Evolutionary conservation across 1,140 invertebrate genomes (phyloP), one percentile per base, ranked within the genome.

Genomic region (Eciton burchellii): DNA sequence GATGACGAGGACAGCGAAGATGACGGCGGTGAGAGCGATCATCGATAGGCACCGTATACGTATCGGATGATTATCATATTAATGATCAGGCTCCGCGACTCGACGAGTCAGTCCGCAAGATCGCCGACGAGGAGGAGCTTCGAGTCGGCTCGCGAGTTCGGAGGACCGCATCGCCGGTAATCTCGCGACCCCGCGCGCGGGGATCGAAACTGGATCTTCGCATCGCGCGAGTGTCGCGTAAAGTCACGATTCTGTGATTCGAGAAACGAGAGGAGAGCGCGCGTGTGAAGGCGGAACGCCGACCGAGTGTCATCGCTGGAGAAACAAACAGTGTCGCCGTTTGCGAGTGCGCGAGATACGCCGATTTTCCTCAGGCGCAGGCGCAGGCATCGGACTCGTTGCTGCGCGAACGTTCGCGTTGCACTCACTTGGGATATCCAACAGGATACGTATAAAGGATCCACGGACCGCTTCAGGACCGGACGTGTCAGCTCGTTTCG

Each of bases 1-100:
- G 57, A 81, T 52, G 84, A 56, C 56, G 56, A 62, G 57, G 62
- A 79, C 72, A 63, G 76, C 14, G 65, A 85, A 45, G 76, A 81
- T 73, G 84, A 81, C 71, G 49, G 84, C 47, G 63, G 54, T 41
- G 52, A 79, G 57, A 56, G 77, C 59, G 77, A 77, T 73, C 81
- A 71, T 82, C 66, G 56, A 87, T 79, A 77, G 84, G 60, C 84
- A 84, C 60, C 88, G 88, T 89, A 89, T 82, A 65, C 84, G 84
- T 79, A 85, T 84, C 35, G 86, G 76, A 84, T 85, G 88, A 90
- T 92, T 90, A 89, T 90, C 91, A 88, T 91, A 90, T 90, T 91
- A 85, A 91, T 89, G 89, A 88, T 88, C 77, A 82, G 82, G 83
- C 85, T 84, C 70, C 74, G 59, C 84, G 52, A 47, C 85, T 87